Percentiles rank a stretch among this genome's conserved stretches.
Evolutionary conservation across 2,888 invertebrate genomes (phyloP).

Genomic region (Polylopha cassiicola): DNA sequence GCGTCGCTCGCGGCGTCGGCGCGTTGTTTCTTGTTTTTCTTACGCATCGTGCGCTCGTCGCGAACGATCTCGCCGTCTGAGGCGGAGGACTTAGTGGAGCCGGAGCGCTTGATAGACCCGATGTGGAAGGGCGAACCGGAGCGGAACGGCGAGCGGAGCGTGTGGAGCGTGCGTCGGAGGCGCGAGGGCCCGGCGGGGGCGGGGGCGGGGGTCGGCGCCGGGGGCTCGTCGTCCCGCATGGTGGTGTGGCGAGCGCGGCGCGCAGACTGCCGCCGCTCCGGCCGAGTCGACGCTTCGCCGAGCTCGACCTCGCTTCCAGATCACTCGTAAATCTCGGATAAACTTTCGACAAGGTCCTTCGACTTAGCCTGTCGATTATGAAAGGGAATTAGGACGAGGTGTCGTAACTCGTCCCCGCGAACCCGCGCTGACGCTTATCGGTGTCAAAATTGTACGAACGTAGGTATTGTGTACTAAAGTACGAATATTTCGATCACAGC

Average conservation of each 20-base stretch:
- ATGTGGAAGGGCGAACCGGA: slow-evolving; percentile 74
- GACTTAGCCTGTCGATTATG: slow-evolving; percentile 28
- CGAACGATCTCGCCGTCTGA: slow-evolving; percentile 71
- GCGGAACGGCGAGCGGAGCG: slow-evolving; percentile 72
- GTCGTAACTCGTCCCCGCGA: slow-evolving; percentile 15
- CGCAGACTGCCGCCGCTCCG: slow-evolving; percentile 49
- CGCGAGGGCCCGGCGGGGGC: slow-evolving; percentile 52
- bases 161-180: slow-evolving; percentile 67
- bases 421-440: background rate
- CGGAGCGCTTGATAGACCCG: slow-evolving; percentile 65
- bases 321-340: slow-evolving; percentile 54
- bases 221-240: slow-evolving; percentile 59
- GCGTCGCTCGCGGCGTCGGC: slow-evolving; percentile 42
- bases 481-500: background rate
- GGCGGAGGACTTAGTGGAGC: slow-evolving; percentile 63
- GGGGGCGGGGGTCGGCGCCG: slow-evolving; percentile 42
- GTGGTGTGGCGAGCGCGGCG: slow-evolving; percentile 46
- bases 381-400: slow-evolving; percentile 28
- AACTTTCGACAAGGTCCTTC: slow-evolving; percentile 47
- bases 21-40: slow-evolving; percentile 69
- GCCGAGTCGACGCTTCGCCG: slow-evolving; percentile 27
- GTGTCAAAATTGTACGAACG: no score
- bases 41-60: slow-evolving; percentile 72
- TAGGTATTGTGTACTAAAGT: no score
- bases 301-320: slow-evolving; percentile 31